Evolutionary conservation across 2,888 invertebrate genomes (phyloP).

Genomic region (Catotricha subobsoleta): DNA sequence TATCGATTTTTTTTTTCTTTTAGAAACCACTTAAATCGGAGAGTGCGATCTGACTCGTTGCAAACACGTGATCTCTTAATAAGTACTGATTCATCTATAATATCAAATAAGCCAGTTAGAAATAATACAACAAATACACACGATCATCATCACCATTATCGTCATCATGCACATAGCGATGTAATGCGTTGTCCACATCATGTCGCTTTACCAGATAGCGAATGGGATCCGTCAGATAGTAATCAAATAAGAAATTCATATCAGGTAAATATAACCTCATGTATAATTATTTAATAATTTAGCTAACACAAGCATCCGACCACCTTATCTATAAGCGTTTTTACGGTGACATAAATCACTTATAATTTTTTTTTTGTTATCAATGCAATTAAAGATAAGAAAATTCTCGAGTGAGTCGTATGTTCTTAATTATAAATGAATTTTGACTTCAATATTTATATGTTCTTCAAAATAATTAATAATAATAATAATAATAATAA

Average conservation of each 20-base stretch:
- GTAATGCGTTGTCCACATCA: constrained; percentile 37
- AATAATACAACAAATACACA: constrained; percentile 10
- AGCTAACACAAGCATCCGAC: constrained; percentile 8
- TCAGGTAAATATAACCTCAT: not conserved
- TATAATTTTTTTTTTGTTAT: too few species aligned
- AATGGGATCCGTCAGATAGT: constrained; percentile 33
- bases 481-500: too few species aligned
- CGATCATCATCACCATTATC: constrained; percentile 9
- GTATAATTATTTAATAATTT: not conserved
- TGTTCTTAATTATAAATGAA: too few species aligned
- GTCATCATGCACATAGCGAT: constrained; percentile 10
- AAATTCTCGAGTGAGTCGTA: too few species aligned
- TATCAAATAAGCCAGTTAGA: not conserved
- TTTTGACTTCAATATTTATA: too few species aligned
- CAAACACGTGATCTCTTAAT: constrained; percentile 26
- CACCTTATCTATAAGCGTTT: too few species aligned
- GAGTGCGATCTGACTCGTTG: constrained; percentile 28
- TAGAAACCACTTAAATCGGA: constrained; percentile 28
- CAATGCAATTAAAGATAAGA: too few species aligned
- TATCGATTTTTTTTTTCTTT: constrained; percentile 2
- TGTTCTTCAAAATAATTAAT: too few species aligned
- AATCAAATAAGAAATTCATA: not conserved
- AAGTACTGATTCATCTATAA: constrained; percentile 8
- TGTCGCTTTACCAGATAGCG: constrained; percentile 46
- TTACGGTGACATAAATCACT: too few species aligned